Conservation (phyloP, 2,797 vertebrate genomes). For the Emys orbicularis region DNA sequence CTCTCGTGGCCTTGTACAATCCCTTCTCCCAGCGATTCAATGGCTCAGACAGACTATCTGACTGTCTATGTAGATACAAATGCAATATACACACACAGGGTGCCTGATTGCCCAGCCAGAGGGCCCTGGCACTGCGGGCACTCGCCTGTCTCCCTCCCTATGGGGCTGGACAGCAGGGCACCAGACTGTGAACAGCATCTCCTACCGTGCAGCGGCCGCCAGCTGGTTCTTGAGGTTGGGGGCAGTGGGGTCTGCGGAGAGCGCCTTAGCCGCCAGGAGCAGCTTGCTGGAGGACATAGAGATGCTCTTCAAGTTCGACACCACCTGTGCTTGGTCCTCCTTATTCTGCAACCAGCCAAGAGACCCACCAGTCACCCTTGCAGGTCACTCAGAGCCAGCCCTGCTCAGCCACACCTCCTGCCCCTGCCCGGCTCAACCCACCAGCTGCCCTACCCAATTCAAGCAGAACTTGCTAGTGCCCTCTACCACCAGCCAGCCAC, state of each 20-base stretch:
- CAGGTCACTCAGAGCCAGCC: background rate
- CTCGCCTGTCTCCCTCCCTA: background rate
- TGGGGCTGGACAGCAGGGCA: too few relatives aligned
- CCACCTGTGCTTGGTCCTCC: conserved; percentile 94
- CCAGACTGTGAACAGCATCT: background rate
- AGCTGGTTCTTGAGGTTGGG: conserved; percentile 98
- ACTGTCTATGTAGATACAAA: background rate
- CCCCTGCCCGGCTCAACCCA: background rate
- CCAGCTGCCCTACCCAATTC: background rate
- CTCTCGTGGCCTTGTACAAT: too few relatives aligned
- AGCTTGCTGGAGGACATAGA: conserved; percentile 99
- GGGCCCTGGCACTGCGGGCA: background rate
- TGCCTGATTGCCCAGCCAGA: background rate
- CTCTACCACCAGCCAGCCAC: background rate
- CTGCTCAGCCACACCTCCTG: too few relatives aligned
- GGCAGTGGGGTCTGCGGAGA: conserved; percentile 93
- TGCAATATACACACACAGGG: background rate
- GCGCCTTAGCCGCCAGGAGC: conserved; percentile 92
- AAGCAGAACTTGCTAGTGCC: background rate
- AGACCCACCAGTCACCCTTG: background rate
- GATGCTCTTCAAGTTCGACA: conserved; percentile 97
- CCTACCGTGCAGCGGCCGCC: conserved; percentile 93
- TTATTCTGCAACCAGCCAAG: conserved; percentile 84
- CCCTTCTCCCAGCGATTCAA: background rate
- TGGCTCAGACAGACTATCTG: background rate